Conservation (phyloP, 2,888 invertebrate species). For the Thera obeliscata region DNA sequence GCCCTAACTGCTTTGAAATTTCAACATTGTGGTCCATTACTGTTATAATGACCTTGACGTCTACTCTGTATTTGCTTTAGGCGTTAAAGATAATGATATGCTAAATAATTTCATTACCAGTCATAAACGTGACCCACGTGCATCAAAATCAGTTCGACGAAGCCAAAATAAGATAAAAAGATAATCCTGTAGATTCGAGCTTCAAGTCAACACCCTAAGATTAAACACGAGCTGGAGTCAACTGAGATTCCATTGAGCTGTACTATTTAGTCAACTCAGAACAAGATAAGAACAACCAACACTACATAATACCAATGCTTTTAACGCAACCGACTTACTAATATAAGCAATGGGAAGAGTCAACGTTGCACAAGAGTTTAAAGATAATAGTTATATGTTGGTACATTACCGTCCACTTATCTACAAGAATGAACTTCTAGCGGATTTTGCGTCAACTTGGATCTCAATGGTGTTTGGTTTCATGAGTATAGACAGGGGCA, state of each 20-base stretch:
- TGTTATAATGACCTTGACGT: too few relatives aligned
- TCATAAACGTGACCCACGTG: neutral
- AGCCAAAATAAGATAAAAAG: constrained; percentile 4
- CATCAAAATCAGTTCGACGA: neutral
- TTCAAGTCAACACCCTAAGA: neutral
- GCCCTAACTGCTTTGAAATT: too few relatives aligned
- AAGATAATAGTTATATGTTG: constrained; percentile 43
- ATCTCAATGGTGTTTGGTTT: too few relatives aligned
- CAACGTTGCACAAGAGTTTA: constrained; percentile 46
- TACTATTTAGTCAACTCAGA: constrained; percentile 43
- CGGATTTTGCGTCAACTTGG: constrained; percentile 4
- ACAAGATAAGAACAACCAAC: constrained; percentile 55
- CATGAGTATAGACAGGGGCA: too few relatives aligned
- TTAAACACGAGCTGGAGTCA: constrained; percentile 5
- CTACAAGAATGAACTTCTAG: constrained; percentile 19
- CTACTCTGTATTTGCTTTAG: too few relatives aligned
- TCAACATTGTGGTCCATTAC: too few relatives aligned
- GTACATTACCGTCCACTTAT: constrained; percentile 35
- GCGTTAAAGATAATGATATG: neutral
- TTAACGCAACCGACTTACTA: constrained; percentile 48
- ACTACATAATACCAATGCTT: constrained; percentile 48
- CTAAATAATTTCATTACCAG: neutral
- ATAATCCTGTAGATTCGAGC: constrained; percentile 2
- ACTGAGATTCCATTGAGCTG: constrained; percentile 10
- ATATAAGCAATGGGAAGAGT: constrained; percentile 46